A percentile compares a stretch with the other conserved stretches of the same genome.
These are phyloP conservation scores for Oryctolagus cuniculus DNA, from an alignment of 2,113 vertebrate genomes.

Conservation along the genomic window DNA sequence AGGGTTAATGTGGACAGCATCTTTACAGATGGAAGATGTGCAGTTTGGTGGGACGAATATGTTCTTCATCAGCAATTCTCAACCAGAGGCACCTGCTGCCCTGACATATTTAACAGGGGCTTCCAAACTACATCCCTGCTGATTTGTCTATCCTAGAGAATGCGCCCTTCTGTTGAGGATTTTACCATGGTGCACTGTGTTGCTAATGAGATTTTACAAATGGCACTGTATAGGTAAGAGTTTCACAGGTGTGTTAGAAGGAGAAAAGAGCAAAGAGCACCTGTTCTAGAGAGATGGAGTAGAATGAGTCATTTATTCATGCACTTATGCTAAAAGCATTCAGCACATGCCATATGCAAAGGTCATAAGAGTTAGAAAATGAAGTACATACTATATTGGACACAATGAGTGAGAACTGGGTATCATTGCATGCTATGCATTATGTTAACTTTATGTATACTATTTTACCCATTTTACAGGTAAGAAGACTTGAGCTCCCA, in stretches of 20 bases:
- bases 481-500: neutral
- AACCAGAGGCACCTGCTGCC: neutral
- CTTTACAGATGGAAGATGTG: neutral
- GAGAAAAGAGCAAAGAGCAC: neutral
- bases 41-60: neutral
- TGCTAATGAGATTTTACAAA: neutral
- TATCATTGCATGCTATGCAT: neutral
- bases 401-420: neutral
- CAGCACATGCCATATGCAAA: neutral
- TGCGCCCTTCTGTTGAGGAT: neutral
- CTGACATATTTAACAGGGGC: neutral
- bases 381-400: neutral
- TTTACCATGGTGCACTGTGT: neutral
- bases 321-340: constrained; percentile 16
- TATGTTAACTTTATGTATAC: neutral
- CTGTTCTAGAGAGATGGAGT: neutral
- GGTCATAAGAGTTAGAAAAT: neutral
- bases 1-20: neutral
- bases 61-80: neutral
- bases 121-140: neutral
- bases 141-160: neutral
- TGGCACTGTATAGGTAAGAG: neutral
- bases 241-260: neutral
- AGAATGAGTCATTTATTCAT: neutral
- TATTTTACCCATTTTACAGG: neutral